Conservation (phyloP, 2,888 invertebrate genomes). For the Tenthredo amoena region DNA sequence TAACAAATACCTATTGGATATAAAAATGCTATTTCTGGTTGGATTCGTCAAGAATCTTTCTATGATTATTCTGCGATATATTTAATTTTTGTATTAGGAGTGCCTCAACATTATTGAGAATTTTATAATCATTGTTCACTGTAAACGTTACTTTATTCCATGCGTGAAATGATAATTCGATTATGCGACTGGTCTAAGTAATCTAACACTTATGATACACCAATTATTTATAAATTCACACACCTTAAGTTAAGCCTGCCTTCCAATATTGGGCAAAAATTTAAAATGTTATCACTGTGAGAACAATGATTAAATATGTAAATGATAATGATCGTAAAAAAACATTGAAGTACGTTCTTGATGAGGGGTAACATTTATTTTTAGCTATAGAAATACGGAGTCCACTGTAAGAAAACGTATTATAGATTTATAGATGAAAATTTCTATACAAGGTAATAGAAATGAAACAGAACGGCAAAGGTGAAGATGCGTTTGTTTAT, state of each 20-base stretch:
- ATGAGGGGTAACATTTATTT: background rate
- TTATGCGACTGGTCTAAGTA: background rate
- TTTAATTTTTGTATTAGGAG: background rate
- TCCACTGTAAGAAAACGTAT: background rate
- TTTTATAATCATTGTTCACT: background rate
- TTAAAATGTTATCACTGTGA: background rate
- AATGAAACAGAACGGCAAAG: slow-evolving; percentile 60
- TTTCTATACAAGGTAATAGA: slow-evolving; percentile 3
- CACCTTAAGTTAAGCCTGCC: background rate
- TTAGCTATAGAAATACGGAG: background rate
- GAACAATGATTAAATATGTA: background rate
- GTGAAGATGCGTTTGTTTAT: slow-evolving; percentile 77
- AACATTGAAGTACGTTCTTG: background rate
- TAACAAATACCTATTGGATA: background rate
- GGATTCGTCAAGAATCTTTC: background rate
- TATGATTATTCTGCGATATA: background rate
- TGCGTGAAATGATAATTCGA: background rate
- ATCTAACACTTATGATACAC: background rate
- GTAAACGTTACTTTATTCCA: background rate
- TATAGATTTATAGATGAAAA: background rate
- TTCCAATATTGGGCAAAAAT: background rate
- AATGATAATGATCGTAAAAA: background rate
- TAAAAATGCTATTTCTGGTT: background rate
- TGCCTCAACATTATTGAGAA: background rate
- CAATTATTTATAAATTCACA: background rate